These are phyloP conservation scores for Morpho achilles DNA, from an alignment of 2,888 invertebrate species.

Conservation along the genomic window DNA sequence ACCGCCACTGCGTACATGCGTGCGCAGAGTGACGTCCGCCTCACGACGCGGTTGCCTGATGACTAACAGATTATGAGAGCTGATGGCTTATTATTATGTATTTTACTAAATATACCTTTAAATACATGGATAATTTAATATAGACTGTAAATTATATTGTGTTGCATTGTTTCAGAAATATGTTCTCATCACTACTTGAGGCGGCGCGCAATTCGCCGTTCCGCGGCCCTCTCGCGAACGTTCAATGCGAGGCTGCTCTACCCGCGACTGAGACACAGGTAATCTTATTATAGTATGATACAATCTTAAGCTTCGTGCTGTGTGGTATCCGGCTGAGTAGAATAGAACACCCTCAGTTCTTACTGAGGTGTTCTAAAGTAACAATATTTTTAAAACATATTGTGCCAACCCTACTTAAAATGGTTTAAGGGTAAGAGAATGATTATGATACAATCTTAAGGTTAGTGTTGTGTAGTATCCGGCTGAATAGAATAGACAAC, in stretches of 20 bases:
- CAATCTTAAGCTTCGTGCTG: too few relatives aligned
- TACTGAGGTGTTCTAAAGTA: too few relatives aligned
- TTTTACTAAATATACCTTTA: too few relatives aligned
- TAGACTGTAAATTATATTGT: background rate
- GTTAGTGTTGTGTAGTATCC: too few relatives aligned
- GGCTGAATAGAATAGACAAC: too few relatives aligned
- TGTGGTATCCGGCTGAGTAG: too few relatives aligned
- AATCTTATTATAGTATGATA: background rate
- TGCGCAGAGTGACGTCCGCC: conserved; percentile 34
- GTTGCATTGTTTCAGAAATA: conserved; percentile 37
- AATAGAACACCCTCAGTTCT: too few relatives aligned
- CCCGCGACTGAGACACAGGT: conserved; percentile 44
- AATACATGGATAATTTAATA: too few relatives aligned
- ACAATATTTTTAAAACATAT: too few relatives aligned
- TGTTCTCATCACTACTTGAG: conserved; percentile 82
- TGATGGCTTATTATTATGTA: conserved; percentile 43
- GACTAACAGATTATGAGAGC: conserved; percentile 65
- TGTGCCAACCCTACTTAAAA: too few relatives aligned
- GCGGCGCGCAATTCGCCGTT: conserved; percentile 82
- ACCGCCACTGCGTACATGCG: conserved; percentile 30
- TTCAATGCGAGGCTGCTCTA: conserved; percentile 73
- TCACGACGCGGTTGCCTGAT: conserved; percentile 47
- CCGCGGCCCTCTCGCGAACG: conserved; percentile 80
- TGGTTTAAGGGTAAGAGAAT: too few relatives aligned
- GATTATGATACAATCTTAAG: too few relatives aligned